Conservation (phyloP, 2,888 invertebrate genomes). For the Cantharis nigra region DNA sequence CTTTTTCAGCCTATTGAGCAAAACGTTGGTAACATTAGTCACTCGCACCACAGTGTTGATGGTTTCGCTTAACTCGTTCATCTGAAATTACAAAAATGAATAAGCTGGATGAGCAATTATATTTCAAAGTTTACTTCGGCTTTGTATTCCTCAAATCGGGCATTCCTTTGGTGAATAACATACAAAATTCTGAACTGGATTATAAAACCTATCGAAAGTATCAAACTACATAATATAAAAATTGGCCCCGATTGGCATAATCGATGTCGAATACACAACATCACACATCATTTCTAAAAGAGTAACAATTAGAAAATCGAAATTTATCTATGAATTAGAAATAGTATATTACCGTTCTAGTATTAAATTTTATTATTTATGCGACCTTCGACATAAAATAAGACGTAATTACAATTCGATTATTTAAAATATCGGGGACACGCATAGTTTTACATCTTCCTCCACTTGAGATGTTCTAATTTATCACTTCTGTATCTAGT, state of each 20-base stretch:
- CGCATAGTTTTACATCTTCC: not conserved
- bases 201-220: conserved; percentile 50
- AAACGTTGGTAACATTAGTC: conserved; percentile 41
- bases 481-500: not conserved
- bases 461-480: not conserved
- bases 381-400: not conserved
- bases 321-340: not conserved
- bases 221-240: conserved; percentile 40
- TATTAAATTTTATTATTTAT: not conserved
- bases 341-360: not conserved
- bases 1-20: conserved; percentile 25
- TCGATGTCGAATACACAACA: conserved; percentile 42
- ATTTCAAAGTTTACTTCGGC: conserved; percentile 49
- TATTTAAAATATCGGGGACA: not conserved
- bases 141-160: conserved; percentile 55
- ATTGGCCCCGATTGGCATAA: conserved; percentile 41
- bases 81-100: conserved; percentile 41
- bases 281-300: conserved; percentile 32
- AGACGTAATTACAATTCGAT: not conserved
- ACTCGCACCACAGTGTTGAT: conserved; percentile 51
- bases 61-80: conserved; percentile 54
- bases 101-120: not conserved
- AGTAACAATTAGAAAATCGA: not conserved
- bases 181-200: conserved; percentile 57
- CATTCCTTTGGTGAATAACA: conserved; percentile 56